Evolutionary conservation across 1,140 invertebrate genomes (phyloP), one percentile per base, ranked within the genome.

Genomic region (Dendrolimus kikuchii): DNA sequence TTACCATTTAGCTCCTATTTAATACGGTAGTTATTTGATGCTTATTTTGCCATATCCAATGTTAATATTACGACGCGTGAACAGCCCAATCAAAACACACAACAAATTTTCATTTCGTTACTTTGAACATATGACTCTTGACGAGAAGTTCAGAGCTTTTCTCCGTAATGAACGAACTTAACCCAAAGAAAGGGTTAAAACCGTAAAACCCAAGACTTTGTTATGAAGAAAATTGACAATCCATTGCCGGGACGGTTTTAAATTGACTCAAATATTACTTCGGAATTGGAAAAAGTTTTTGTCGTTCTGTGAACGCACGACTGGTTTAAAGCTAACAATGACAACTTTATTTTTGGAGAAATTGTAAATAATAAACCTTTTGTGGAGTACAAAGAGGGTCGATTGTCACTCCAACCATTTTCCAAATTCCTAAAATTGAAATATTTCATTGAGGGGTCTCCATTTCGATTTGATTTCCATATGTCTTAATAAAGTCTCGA

Each of bases 201-300:
- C 65, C 64, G 69, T 46, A 59, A 66, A 66, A 71, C 58, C 69
- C 66, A 51, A 53, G 68, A 65, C 62, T 72, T 66, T 67, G 64
- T 66, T 70, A 68, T 65, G 67, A 66, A 68, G 60, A 66, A 71
- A 75, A 72, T 75, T 75, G 65, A 67, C 72, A 70, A 75, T 75
- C 72, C 69, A 75, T 70, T 75, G 67, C 72, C 63, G 50, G 66
- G 59, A 70, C 67, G 70, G 60, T 59, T 62, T 61, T 68, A 53
- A 68, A 60, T 69, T 71, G 63, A 62, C 60, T 61, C 42, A 23
- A 47, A 60, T 66, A 63, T 66, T 62, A 60, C 42, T 45, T 38
- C 49, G 57, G 59, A 63, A 68, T 70, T 66, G 63, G 62, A 52
- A 64, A 68, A 74, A 71, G 46, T 66, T 68, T 46, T 47, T 51